Evolutionary conservation across 2,797 vertebrate species (phyloP).

Genomic region (Lacerta agilis): DNA sequence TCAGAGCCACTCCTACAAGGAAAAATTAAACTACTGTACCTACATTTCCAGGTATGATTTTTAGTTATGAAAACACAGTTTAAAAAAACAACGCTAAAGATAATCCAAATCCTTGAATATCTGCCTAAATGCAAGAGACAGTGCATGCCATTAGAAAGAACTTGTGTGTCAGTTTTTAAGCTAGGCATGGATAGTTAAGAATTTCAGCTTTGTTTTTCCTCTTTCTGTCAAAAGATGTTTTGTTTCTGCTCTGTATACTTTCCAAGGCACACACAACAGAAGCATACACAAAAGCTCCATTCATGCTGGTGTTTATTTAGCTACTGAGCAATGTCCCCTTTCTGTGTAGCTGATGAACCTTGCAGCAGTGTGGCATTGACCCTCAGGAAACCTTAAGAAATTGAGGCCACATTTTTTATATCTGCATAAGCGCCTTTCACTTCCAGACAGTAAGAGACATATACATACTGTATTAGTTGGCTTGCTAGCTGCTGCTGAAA

Average conservation of each 20-base stretch:
- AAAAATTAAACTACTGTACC: not conserved
- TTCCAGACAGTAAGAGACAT: not conserved
- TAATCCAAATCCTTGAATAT: not conserved
- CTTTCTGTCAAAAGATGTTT: slow-evolving; percentile 59
- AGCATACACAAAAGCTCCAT: slow-evolving; percentile 57
- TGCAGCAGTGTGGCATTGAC: slow-evolving; percentile 32
- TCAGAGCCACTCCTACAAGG: not conserved
- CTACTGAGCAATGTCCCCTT: slow-evolving; percentile 42
- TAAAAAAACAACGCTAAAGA: not conserved
- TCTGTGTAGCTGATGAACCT: slow-evolving; percentile 27
- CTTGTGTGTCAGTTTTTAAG: slow-evolving; percentile 35
- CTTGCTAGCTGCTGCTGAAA: not conserved
- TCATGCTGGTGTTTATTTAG: slow-evolving; percentile 56
- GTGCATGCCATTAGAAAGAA: slow-evolving; percentile 37
- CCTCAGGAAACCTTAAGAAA: slow-evolving; percentile 47
- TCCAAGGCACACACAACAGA: slow-evolving; percentile 48
- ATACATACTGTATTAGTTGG: not conserved
- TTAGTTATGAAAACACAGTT: not conserved
- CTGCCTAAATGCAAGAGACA: slow-evolving; percentile 8
- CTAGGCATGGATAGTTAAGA: slow-evolving; percentile 28
- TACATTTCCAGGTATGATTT: not conserved
- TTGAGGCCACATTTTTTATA: slow-evolving; percentile 21
- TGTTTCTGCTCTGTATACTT: slow-evolving; percentile 54
- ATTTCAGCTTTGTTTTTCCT: slow-evolving; percentile 55
- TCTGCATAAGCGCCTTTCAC: slow-evolving; percentile 17